Evolutionary conservation across 2,113 vertebrate species (phyloP).

Genomic region (Ranitomeya imitator): DNA sequence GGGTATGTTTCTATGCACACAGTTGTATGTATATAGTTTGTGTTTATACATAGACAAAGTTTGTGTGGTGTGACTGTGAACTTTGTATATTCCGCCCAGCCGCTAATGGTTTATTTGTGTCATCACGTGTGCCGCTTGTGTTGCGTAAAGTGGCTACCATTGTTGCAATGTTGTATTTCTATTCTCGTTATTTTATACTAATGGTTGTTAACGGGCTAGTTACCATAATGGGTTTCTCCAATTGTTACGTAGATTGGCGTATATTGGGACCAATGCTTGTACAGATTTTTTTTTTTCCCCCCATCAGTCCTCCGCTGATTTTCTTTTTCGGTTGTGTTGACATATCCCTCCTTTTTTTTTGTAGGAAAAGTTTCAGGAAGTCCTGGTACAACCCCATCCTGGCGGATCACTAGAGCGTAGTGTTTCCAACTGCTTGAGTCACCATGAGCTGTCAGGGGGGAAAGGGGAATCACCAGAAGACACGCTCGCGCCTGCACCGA

Average conservation of each 20-base stretch:
- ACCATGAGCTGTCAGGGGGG: conserved; percentile 53
- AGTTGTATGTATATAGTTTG: not conserved
- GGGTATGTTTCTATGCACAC: not conserved
- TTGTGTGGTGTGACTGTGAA: not conserved
- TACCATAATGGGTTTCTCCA: not conserved
- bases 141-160: not conserved
- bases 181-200: not conserved
- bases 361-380: conserved; percentile 39
- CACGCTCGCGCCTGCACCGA: conserved; percentile 4
- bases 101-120: not conserved
- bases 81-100: not conserved
- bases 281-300: not conserved
- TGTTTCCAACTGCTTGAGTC: conserved; percentile 27
- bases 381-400: not conserved
- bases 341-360: conserved; percentile 21
- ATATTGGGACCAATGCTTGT: not conserved
- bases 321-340: not conserved
- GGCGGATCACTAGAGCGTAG: conserved; percentile 4
- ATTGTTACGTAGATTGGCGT: not conserved
- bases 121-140: not conserved
- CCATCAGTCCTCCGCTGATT: not conserved
- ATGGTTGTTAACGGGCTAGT: not conserved
- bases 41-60: conserved; percentile 32
- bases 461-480: conserved; percentile 42
- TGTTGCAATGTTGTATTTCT: not conserved